These are phyloP conservation scores for Ellobium chinense DNA, from an alignment of 2,888 invertebrate species.

Conservation along the genomic window DNA sequence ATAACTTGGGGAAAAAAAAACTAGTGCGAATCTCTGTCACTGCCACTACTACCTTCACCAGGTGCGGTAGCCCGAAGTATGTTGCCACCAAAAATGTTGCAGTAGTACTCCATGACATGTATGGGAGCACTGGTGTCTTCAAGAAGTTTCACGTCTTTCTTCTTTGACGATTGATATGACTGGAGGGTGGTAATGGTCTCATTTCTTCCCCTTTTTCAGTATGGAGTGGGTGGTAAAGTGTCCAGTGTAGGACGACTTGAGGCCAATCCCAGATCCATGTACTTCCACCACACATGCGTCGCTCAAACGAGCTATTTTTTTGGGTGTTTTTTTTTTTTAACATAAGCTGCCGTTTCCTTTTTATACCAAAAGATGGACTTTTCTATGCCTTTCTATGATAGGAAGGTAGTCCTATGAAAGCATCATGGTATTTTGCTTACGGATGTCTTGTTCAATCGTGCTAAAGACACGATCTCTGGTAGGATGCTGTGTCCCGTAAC, in stretches of 20 bases:
- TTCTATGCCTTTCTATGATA: background rate
- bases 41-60: background rate
- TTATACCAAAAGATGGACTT: background rate
- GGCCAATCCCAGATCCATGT: background rate
- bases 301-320: no score
- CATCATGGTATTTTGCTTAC: background rate
- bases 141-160: background rate
- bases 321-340: background rate
- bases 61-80: background rate
- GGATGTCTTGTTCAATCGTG: background rate
- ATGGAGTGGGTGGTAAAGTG: background rate
- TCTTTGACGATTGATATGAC: background rate
- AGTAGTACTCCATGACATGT: background rate
- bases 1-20: background rate
- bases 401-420: background rate
- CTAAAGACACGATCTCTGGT: constrained; percentile 7
- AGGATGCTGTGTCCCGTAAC: constrained; percentile 19
- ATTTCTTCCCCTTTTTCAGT: background rate
- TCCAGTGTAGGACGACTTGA: background rate
- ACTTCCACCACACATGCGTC: background rate
- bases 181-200: background rate
- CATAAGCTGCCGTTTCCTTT: background rate
- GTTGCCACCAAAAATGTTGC: background rate
- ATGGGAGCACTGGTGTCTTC: background rate
- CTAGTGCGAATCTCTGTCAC: background rate